These are phyloP conservation scores for Spinus pinus DNA, from an alignment of 2,797 vertebrate species.

Conservation along the genomic window DNA sequence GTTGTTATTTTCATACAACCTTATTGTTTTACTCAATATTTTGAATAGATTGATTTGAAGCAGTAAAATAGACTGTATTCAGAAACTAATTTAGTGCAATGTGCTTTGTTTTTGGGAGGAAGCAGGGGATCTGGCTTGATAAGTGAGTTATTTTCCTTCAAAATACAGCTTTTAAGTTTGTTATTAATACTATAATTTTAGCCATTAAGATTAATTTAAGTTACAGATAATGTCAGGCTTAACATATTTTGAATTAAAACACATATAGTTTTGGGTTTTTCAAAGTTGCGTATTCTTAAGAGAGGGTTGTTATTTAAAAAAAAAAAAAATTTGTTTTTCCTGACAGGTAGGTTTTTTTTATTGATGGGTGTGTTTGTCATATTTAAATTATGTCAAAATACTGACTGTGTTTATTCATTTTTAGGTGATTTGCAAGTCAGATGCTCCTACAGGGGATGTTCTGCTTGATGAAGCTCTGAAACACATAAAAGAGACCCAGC, in stretches of 20 bases:
- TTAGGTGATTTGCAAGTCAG: conserved; percentile 74
- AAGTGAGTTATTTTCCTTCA: neutral
- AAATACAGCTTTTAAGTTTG: neutral
- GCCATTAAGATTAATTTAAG: neutral
- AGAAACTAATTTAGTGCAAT: neutral
- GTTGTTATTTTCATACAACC: neutral
- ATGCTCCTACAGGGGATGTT: too few relatives aligned
- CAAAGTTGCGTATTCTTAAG: neutral
- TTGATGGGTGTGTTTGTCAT: neutral
- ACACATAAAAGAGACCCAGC: conserved; percentile 95
- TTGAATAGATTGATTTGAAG: neutral
- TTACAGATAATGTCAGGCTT: neutral
- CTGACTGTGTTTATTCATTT: neutral
- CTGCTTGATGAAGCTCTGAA: conserved; percentile 80
- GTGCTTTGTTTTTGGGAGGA: neutral
- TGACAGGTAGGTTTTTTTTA: neutral
- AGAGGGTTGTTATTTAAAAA: neutral
- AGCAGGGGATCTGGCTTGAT: fast-evolving
- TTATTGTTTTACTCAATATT: neutral
- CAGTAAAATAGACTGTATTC: neutral
- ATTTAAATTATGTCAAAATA: neutral
- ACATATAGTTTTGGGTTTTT: neutral
- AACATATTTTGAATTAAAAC: neutral
- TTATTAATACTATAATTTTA: neutral
- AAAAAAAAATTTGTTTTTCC: neutral